Evolutionary conservation across 1,140 invertebrate genomes (phyloP).

Genomic region (Lordiphosa collinella): DNA sequence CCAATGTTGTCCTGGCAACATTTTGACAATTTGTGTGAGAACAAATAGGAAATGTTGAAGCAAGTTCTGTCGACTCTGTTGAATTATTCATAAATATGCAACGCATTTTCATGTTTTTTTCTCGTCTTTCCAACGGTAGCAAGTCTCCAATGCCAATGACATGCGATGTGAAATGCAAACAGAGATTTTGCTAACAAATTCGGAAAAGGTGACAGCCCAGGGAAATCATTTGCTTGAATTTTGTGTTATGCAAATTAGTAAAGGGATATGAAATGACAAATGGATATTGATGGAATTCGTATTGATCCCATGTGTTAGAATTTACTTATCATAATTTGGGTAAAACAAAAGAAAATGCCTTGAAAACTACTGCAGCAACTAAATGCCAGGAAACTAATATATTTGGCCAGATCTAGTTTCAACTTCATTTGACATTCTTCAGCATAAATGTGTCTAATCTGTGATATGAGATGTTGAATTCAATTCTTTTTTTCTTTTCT

Average conservation of each 20-base stretch:
- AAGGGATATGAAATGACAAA: conserved; percentile 9
- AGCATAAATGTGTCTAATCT: too few species aligned
- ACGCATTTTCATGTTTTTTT: conserved; percentile 35
- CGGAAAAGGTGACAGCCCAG: too few species aligned
- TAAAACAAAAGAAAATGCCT: too few species aligned
- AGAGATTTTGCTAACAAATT: conserved; percentile 1
- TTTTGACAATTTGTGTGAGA: conserved; percentile 18
- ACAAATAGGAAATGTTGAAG: conserved; percentile 2
- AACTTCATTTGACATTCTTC: too few species aligned
- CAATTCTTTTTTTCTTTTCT: too few species aligned
- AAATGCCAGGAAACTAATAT: too few species aligned
- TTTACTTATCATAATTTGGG: not conserved
- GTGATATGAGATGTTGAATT: too few species aligned
- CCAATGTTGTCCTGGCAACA: conserved; percentile 18
- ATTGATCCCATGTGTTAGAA: not conserved
- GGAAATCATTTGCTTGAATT: conserved; percentile 12
- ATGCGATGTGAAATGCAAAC: conserved; percentile 17
- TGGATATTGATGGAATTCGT: conserved; percentile 9
- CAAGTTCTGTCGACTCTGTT: conserved; percentile 11
- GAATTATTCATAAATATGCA: conserved; percentile 54
- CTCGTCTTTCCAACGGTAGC: not conserved
- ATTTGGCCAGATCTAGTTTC: too few species aligned
- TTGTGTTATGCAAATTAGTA: conserved; percentile 26
- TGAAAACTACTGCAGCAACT: too few species aligned
- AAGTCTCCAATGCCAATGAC: conserved; percentile 19